A percentile compares a stretch with the other conserved stretches of the same genome.
Evolutionary conservation across 2,113 vertebrate species (phyloP).

Genomic region (Xenopus borealis): DNA sequence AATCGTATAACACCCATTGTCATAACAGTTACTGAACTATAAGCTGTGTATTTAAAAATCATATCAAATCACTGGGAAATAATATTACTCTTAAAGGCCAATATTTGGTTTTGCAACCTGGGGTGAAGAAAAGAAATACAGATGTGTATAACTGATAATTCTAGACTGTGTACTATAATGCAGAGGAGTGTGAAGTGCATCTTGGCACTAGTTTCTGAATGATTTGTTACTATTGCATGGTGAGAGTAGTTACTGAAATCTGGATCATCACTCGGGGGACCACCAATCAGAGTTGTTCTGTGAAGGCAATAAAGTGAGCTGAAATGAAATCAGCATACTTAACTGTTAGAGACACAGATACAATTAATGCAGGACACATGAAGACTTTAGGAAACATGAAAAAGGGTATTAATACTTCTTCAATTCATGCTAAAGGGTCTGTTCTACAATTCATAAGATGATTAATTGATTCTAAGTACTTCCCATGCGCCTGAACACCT

Average conservation of each 20-base stretch:
- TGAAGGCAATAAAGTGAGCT: background rate
- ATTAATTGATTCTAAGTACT: conserved; percentile 39
- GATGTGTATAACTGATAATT: conserved; percentile 1
- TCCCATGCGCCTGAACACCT: conserved; percentile 36
- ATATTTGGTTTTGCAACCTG: too few species aligned
- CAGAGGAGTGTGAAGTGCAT: background rate
- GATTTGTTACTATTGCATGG: conserved; percentile 22
- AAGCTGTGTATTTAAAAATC: too few species aligned
- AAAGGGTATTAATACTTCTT: conserved; percentile 29
- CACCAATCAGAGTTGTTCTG: conserved; percentile 3
- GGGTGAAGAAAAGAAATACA: too few species aligned
- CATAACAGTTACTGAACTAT: too few species aligned
- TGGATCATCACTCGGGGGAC: conserved; percentile 11
- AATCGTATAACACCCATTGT: too few species aligned
- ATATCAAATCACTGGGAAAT: too few species aligned
- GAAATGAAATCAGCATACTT: conserved; percentile 1
- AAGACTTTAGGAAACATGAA: conserved; percentile 15
- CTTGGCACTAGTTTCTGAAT: conserved; percentile 9
- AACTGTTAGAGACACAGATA: conserved; percentile 22
- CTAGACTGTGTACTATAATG: background rate
- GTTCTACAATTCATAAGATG: conserved; percentile 34
- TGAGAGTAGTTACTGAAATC: conserved; percentile 12
- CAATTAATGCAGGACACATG: conserved; percentile 7
- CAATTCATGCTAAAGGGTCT: conserved; percentile 35
- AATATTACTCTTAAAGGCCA: too few species aligned